A percentile compares a stretch with the other conserved stretches of the same genome.
phyloP scores from a whole-genome alignment of 2,113 vertebrate genomes.

The Opisthocomus hoazin region DNA sequence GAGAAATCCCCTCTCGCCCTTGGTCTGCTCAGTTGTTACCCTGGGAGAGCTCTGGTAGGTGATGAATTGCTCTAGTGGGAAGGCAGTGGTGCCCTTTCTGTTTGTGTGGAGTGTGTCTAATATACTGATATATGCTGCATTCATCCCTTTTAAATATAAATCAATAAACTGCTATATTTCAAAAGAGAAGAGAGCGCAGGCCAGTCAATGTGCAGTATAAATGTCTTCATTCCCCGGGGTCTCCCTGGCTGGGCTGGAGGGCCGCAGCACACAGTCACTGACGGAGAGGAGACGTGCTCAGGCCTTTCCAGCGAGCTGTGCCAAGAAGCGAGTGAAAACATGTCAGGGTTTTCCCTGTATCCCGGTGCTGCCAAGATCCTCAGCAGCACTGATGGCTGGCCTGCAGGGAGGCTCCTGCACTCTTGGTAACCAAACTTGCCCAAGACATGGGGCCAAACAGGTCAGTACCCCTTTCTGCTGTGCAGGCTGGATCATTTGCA shows the following conservation, averaged over 20 bases:
- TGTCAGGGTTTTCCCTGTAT: not conserved
- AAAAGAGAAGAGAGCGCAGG: not conserved
- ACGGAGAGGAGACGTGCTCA: not conserved
- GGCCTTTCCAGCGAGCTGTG: not conserved
- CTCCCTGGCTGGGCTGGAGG: not conserved
- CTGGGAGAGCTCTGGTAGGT: not conserved
- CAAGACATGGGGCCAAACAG: accelerated
- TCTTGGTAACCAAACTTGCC: not conserved
- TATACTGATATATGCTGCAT: conserved; percentile 58
- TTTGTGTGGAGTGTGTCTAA: conserved; percentile 53
- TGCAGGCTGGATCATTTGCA: not conserved
- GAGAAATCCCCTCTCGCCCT: not conserved
- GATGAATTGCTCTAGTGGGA: conserved; percentile 26
- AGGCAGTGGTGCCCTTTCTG: conserved; percentile 40
- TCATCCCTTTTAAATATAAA: conserved; percentile 59
- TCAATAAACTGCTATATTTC: conserved; percentile 58
- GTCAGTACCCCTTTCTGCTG: not conserved
- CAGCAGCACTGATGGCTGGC: not conserved
- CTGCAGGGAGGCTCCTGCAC: not conserved
- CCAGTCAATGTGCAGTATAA: not conserved
- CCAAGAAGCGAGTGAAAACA: not conserved
- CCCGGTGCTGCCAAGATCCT: not conserved
- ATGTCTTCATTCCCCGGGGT: conserved; percentile 32
- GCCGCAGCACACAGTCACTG: not conserved
- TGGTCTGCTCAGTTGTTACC: not conserved